A percentile compares a stretch with the other conserved stretches of the same genome.
These are phyloP conservation scores for Simalia tracyae DNA, from an alignment of 2,797 vertebrate species.

Conservation along the genomic window DNA sequence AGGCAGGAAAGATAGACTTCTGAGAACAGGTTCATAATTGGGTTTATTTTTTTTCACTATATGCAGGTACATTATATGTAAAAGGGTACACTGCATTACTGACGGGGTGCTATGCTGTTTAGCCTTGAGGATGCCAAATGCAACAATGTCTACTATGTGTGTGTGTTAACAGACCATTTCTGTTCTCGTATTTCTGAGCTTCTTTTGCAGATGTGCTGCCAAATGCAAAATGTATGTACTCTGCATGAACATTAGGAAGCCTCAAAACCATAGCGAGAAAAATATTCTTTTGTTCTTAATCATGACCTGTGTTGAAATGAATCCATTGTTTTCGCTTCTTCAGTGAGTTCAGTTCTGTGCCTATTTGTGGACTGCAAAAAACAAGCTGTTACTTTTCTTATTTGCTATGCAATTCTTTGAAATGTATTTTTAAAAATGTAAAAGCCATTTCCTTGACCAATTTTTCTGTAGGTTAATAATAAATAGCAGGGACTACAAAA, in stretches of 20 bases:
- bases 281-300: not conserved
- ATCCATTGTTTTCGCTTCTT: not conserved
- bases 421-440: not conserved
- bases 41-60: not conserved
- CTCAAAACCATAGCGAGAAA: not conserved
- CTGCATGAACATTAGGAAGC: not conserved
- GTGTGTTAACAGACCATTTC: not conserved
- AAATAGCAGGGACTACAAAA: not conserved
- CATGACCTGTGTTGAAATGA: not conserved
- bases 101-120: not conserved
- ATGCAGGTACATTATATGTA: not conserved
- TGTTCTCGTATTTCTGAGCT: not conserved
- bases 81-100: not conserved
- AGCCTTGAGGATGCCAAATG: not conserved
- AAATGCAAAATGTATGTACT: not conserved
- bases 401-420: not conserved
- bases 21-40: not conserved
- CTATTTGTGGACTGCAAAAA: not conserved
- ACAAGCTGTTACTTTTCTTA: not conserved
- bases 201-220: not conserved
- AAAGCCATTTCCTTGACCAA: not conserved
- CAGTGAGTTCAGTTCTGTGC: not conserved
- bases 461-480: not conserved
- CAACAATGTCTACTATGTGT: not conserved
- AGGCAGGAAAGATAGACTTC: not conserved